Evolutionary conservation across 1,140 invertebrate genomes (phyloP), one percentile per base, ranked within the genome.

Genomic region (Lordiphosa clarofinis): DNA sequence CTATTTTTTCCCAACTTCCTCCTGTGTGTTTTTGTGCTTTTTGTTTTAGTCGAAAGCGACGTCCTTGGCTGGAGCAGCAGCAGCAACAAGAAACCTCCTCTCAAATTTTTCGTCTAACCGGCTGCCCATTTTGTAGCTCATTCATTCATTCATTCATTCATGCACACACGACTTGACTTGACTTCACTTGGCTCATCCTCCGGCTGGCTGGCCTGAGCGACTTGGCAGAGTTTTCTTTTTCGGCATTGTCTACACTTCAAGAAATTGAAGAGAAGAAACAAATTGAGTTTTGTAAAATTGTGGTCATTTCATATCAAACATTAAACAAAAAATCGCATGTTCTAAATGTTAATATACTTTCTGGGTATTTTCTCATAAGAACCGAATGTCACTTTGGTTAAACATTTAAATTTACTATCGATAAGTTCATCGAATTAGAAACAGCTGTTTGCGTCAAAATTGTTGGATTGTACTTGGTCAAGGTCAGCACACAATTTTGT

Each of bases 1-100:
- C 63, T 40, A 67, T 56, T 48, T 73, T 55, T 61, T 61, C 57
- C 46, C 54, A 57, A 60, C 60, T 75, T 71, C 67, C 73, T 75
- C 42, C 39, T 42, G 9, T 48, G 36, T 47, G 64, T 56, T 65
- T 61, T 60, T 69, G 21, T 37, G 21, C 49, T 73, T 68, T 61
- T 70, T 61, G 54, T 36, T 54, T 31, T 46, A 36, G 31, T 49
- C 42, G 24, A 48, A 40, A 40, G 28, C 52, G 58, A 73, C 62
- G 73, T 75, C 73, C 68, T 75, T 70, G 63, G 56, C 62, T 28
- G 13, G 33, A 42, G 33, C 35, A 43, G 13, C 13, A 7, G 35
- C 46, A 24, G 24, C 43, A 28, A 19, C 46, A 36, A 15, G 15
- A 10, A n/a, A n/a, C 37, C 8, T 24, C 28, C 15, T 15, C 48